Evolutionary conservation across 2,797 vertebrate species (phyloP).

Genomic region (Lacerta viridis): DNA sequence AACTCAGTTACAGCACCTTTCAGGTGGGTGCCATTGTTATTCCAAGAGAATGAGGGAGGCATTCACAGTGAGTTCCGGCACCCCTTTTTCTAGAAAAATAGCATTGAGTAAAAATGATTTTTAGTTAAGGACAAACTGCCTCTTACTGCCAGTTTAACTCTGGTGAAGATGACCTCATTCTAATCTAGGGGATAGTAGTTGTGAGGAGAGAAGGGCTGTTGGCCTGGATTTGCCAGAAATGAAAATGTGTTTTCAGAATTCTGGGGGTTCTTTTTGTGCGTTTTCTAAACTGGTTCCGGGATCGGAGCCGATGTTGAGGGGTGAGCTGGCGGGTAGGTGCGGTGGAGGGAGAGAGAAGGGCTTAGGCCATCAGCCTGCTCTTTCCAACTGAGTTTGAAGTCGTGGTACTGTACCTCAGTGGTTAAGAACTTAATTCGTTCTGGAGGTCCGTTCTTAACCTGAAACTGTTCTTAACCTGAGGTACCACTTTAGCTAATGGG

Average conservation of each 20-base stretch:
- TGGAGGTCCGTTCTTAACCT: too few species aligned
- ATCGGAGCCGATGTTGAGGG: neutral
- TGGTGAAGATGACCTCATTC: neutral
- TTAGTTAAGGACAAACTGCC: neutral
- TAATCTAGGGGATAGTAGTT: neutral
- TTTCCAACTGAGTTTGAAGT: neutral
- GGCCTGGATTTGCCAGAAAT: neutral
- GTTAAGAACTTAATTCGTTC: too few species aligned
- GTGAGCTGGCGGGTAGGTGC: neutral
- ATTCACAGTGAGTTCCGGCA: too few species aligned
- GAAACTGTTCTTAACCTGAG: too few species aligned
- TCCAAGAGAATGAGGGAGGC: too few species aligned
- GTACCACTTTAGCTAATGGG: too few species aligned
- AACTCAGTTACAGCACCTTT: too few species aligned
- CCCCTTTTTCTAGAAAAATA: too few species aligned
- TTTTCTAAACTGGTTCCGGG: neutral
- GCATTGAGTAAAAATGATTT: neutral
- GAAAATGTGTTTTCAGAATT: neutral
- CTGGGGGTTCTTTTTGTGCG: neutral
- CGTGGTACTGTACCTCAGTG: neutral
- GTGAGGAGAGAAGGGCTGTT: neutral
- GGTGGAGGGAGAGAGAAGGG: too few species aligned
- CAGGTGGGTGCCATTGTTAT: too few species aligned
- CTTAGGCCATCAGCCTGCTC: neutral
- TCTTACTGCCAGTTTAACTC: neutral